phyloP scores from a whole-genome alignment of 2,888 invertebrate genomes.

The Diaprepes abbreviatus region DNA sequence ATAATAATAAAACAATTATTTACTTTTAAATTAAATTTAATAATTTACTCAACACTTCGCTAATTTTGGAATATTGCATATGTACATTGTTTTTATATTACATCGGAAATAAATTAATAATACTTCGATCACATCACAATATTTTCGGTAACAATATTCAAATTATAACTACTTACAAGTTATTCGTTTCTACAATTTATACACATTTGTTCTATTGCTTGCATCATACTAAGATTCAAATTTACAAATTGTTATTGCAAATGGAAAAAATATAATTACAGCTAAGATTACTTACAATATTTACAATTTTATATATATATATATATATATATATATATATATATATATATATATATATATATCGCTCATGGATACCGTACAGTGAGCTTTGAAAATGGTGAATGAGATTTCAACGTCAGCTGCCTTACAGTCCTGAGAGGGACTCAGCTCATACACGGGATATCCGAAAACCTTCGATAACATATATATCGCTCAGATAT shows the following conservation, averaged over 20 bases:
- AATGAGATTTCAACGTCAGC: no score
- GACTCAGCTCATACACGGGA: no score
- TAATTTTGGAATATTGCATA: conserved; percentile 29
- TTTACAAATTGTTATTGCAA: neutral
- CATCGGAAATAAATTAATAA: conserved; percentile 51
- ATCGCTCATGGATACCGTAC: no score
- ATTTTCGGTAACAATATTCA: conserved; percentile 52
- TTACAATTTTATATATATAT: neutral
- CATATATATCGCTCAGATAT: no score
- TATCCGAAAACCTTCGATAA: no score
- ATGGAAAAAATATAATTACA: neutral
- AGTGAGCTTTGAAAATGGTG: no score
- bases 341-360: no score
- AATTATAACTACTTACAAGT: conserved; percentile 6
- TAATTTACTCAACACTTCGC: conserved; percentile 45
- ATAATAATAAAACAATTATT: conserved; percentile 12
- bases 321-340: no score
- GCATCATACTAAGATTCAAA: neutral
- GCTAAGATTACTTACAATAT: conserved; percentile 2
- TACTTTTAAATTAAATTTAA: conserved; percentile 25
- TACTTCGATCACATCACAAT: conserved; percentile 65
- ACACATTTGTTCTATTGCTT: conserved; percentile 25
- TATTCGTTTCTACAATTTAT: conserved; percentile 9
- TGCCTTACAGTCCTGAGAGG: no score
- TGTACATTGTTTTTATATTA: conserved; percentile 51